Evolutionary conservation across 30 jellyfish, hydroid and myxozoan species (phyloP).

Genomic region (Mastigias papua): DNA sequence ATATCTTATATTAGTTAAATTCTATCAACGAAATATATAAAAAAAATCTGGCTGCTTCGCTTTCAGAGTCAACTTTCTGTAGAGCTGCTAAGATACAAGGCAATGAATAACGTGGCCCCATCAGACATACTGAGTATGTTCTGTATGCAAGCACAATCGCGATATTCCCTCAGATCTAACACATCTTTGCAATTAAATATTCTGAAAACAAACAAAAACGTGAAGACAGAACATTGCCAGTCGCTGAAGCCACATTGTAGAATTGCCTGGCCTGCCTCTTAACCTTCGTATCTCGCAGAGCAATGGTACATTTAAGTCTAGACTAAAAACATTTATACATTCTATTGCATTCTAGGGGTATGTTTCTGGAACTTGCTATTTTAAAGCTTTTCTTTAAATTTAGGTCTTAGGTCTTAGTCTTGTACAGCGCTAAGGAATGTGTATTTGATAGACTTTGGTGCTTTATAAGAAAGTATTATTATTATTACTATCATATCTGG

Average conservation of each 20-base stretch:
- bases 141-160: slow-evolving; percentile 18
- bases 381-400: too few relatives aligned
- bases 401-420: neutral
- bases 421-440: slow-evolving; percentile 1
- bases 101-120: slow-evolving; percentile 32
- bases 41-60: too few relatives aligned
- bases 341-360: neutral
- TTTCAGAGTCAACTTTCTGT: too few relatives aligned
- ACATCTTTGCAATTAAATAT: slow-evolving; percentile 8
- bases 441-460: neutral
- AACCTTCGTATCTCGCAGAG: slow-evolving; percentile 33
- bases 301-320: slow-evolving; percentile 23
- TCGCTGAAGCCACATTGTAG: slow-evolving; percentile 56
- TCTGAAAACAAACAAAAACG: slow-evolving; percentile 9
- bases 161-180: slow-evolving; percentile 17
- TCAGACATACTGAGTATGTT: slow-evolving; percentile 19
- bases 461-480: neutral
- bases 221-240: slow-evolving; percentile 46
- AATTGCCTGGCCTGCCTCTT: slow-evolving; percentile 1
- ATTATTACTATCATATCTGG: neutral
- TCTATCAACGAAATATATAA: too few relatives aligned
- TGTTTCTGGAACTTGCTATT: neutral
- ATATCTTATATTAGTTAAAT: too few relatives aligned
- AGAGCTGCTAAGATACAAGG: slow-evolving; percentile 29
- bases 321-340: neutral